Evolutionary conservation across 2,797 vertebrate genomes (phyloP), one percentile per base, ranked within the genome.

Genomic region (Cheirogaleus major): DNA sequence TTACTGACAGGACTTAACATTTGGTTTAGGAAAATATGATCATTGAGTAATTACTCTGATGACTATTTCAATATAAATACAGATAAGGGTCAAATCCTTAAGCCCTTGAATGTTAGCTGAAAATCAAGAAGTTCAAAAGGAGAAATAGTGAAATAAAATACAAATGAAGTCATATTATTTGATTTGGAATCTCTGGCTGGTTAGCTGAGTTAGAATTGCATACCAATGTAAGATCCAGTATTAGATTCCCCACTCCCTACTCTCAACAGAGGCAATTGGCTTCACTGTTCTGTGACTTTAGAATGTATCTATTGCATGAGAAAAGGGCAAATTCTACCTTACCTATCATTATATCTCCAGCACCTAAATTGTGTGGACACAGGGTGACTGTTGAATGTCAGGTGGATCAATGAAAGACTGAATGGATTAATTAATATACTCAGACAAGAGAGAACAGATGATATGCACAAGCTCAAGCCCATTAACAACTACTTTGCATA

Each of bases 71-170:
- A 1, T 35, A 8, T 41, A 57, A 92, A 48, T 61, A 79, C 0
- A 41, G 32, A 35, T 1, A 79, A 3, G 6, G 2, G 1, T 14
- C 17, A 88, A 88, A 91, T 76, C 2, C 2, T 90, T 20, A 52
- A 83, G 10, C 4, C 12, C 5, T 67, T 57, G 23, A n/a, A 50
- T 8, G 6, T 82, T 48, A 97, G 38, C 17, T 87, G 14, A 91
- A 95, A 83, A 86, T 2, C 7, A 84, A 69, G 2, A 52, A 80
- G 75, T 70, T 91, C 78, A 57, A 41, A 86, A 52, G 45, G 25
- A 90, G 2, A 69, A 59, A 38, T 38, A 81, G 14, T 50, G 85
- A 88, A 59, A 86, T 65, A 12, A 45, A 81, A 69, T 35, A 38
- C 76, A 78, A 93, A 50, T 30, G 2, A 81, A 78, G 0, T 12